phyloP scores from a whole-genome alignment of 2,888 invertebrate genomes.

The Pachydiplax longipennis region DNA sequence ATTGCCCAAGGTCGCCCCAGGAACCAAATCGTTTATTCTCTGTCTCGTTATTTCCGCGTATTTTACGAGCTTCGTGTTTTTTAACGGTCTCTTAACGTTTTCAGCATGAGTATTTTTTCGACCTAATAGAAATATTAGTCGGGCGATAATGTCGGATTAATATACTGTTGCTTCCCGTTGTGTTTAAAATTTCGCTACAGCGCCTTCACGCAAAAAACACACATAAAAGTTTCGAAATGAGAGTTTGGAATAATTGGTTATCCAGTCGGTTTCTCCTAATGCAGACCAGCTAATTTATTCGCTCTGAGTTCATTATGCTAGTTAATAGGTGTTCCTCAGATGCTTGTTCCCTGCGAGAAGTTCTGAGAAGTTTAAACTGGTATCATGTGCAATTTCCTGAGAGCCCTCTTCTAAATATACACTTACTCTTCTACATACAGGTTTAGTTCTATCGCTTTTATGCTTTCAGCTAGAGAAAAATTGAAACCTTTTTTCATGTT shows the following conservation, averaged over 20 bases:
- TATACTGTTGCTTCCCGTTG: not conserved
- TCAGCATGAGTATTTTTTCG: not conserved
- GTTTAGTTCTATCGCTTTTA: too few relatives aligned
- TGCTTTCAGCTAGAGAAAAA: too few relatives aligned
- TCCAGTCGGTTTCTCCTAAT: not conserved
- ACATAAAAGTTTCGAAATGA: not conserved
- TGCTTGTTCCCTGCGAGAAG: not conserved
- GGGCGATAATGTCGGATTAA: not conserved
- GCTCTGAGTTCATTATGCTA: not conserved
- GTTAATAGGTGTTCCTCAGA: not conserved
- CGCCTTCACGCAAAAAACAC: not conserved
- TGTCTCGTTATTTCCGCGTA: not conserved
- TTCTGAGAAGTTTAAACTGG: not conserved
- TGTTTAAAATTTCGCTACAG: not conserved
- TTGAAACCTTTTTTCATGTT: too few relatives aligned
- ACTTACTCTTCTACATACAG: too few relatives aligned
- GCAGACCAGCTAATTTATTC: not conserved
- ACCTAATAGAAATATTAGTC: not conserved
- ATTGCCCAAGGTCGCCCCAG: not conserved
- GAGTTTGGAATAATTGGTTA: not conserved
- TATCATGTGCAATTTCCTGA: not conserved
- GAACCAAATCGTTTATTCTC: not conserved
- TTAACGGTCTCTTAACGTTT: not conserved
- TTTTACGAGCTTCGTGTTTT: not conserved
- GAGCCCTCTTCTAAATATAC: too few relatives aligned